Conservation (phyloP, 2,113 vertebrate species). For the Xyrauchen texanus region DNA sequence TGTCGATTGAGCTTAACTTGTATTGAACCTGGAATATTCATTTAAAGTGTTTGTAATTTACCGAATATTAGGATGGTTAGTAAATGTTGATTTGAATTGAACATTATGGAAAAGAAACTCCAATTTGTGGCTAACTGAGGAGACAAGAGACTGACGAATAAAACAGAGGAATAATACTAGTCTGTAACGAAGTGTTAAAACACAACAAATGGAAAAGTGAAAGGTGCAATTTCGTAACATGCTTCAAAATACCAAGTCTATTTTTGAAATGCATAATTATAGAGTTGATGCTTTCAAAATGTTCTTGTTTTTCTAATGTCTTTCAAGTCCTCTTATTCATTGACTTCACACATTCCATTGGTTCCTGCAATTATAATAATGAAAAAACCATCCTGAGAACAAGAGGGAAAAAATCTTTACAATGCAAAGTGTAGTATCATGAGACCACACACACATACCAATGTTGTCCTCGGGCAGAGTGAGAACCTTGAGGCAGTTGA, state of each 20-base stretch:
- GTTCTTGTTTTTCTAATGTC: background rate
- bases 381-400: background rate
- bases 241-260: background rate
- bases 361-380: constrained; percentile 18
- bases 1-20: too few relatives aligned
- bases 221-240: background rate
- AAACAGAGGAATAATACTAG: background rate
- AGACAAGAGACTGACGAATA: background rate
- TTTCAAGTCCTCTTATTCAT: constrained; percentile 2
- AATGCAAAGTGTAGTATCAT: background rate
- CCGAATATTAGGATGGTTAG: background rate
- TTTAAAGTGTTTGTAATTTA: too few relatives aligned
- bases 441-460: constrained; percentile 68
- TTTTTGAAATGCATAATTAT: background rate
- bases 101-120: background rate
- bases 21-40: too few relatives aligned
- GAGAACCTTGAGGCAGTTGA: constrained; percentile 91
- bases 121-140: background rate
- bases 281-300: background rate
- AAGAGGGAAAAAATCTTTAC: constrained; percentile 6
- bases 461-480: constrained; percentile 86
- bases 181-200: background rate
- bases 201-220: background rate
- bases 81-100: background rate
- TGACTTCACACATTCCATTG: background rate